Evolutionary conservation across 2,888 invertebrate species (phyloP).

Genomic region (Tubulanus polymorphus): DNA sequence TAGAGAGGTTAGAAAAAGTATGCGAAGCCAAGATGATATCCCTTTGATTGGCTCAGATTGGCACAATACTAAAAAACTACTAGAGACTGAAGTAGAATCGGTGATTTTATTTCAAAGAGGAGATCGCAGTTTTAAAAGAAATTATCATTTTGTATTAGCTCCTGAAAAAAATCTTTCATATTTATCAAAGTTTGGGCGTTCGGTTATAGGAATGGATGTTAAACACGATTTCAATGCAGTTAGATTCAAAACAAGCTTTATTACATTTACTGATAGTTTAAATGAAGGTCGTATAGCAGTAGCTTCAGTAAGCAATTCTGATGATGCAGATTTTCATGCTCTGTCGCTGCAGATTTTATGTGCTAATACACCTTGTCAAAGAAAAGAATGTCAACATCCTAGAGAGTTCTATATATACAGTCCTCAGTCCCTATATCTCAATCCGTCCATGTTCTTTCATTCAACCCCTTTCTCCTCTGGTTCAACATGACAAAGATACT

Average conservation of each 20-base stretch:
- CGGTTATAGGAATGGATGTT: conserved; percentile 4
- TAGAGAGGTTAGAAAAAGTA: background rate
- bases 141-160: conserved; percentile 6
- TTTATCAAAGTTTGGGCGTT: conserved; percentile 3
- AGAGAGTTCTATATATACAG: conserved; percentile 1
- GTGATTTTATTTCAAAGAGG: conserved; percentile 9
- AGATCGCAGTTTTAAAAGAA: background rate
- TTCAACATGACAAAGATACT: conserved; percentile 10
- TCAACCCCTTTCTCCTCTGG: background rate
- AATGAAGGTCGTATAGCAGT: conserved; percentile 2
- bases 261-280: conserved; percentile 4
- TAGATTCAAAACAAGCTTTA: background rate
- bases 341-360: conserved; percentile 1
- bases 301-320: conserved; percentile 1
- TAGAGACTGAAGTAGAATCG: background rate
- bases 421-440: conserved; percentile 4
- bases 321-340: conserved; percentile 2
- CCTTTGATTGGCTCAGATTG: conserved; percentile 7
- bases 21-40: background rate
- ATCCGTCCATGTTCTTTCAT: conserved; percentile 1
- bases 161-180: background rate
- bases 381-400: conserved; percentile 1
- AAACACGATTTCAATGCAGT: conserved; percentile 3
- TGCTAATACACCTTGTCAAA: conserved; percentile 4
- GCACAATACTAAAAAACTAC: conserved; percentile 6